Evolutionary conservation across 2,888 invertebrate genomes (phyloP).

Genomic region (Ectropis crepuscularia): DNA sequence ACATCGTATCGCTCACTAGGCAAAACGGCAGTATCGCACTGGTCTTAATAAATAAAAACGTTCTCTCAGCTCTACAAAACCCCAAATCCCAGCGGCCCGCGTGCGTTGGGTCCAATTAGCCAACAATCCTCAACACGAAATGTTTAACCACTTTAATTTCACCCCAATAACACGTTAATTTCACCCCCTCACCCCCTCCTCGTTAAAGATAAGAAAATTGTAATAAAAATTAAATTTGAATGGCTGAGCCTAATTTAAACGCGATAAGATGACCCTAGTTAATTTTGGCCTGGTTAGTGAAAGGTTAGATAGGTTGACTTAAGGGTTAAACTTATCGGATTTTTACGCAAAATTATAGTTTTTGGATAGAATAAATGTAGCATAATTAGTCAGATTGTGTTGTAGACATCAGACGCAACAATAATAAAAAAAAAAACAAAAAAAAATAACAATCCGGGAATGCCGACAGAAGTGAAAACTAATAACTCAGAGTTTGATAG

Average conservation of each 20-base stretch:
- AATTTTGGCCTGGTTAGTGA: background rate
- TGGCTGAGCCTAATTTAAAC: conserved; percentile 46
- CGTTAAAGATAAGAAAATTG: conserved; percentile 49
- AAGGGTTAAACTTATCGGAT: background rate
- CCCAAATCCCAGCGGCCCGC: conserved; percentile 41
- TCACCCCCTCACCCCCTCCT: conserved; percentile 41
- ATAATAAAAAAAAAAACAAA: too few relatives aligned
- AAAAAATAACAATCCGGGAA: too few relatives aligned
- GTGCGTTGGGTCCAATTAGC: conserved; percentile 68
- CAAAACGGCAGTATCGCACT: too few relatives aligned
- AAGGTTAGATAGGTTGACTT: background rate
- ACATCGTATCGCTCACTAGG: background rate
- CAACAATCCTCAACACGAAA: conserved; percentile 64
- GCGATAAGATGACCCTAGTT: conserved; percentile 25
- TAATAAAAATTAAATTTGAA: conserved; percentile 64
- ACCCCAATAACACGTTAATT: conserved; percentile 68
- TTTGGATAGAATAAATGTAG: background rate
- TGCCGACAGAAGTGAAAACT: too few relatives aligned
- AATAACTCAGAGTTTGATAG: too few relatives aligned
- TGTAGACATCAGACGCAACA: too few relatives aligned
- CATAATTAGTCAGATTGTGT: too few relatives aligned
- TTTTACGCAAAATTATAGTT: background rate
- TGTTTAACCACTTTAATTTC: conserved; percentile 67
- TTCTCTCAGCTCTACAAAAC: conserved; percentile 22
- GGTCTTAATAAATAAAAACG: too few relatives aligned